These are phyloP conservation scores for Rhagonycha fulva DNA, from an alignment of 2,888 invertebrate species.

Conservation along the genomic window DNA sequence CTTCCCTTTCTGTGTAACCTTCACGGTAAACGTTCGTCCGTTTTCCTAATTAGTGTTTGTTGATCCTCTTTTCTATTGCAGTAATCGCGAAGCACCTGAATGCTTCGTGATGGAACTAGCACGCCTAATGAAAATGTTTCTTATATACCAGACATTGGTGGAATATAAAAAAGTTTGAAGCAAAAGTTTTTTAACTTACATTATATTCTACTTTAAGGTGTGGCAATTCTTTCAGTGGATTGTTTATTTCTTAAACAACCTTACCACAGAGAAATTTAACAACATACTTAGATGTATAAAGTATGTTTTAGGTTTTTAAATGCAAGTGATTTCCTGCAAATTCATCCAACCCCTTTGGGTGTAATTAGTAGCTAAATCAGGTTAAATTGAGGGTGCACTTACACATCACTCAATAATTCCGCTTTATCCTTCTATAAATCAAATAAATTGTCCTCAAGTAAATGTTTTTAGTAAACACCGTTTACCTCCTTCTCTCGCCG, in stretches of 20 bases:
- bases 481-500: not conserved
- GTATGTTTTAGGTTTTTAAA: not conserved
- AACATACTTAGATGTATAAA: not conserved
- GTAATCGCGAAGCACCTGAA: constrained; percentile 28
- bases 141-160: constrained; percentile 11
- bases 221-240: not conserved
- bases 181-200: constrained; percentile 13
- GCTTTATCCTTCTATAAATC: not conserved
- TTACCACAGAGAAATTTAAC: not conserved
- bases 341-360: not conserved
- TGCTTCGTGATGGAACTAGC: constrained; percentile 22
- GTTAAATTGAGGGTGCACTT: not conserved
- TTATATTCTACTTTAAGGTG: not conserved
- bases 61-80: constrained; percentile 29
- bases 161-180: constrained; percentile 31
- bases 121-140: constrained; percentile 34
- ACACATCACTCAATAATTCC: not conserved
- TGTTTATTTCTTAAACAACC: not conserved
- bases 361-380: not conserved
- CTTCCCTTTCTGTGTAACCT: constrained; percentile 31
- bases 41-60: constrained; percentile 32
- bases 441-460: not conserved
- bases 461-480: not conserved
- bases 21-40: constrained; percentile 31
- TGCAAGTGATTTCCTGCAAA: not conserved